Evolutionary conservation across 2,888 invertebrate species (phyloP), one percentile per base, ranked within the genome.

Genomic region (Sphecodes monilicornis): DNA sequence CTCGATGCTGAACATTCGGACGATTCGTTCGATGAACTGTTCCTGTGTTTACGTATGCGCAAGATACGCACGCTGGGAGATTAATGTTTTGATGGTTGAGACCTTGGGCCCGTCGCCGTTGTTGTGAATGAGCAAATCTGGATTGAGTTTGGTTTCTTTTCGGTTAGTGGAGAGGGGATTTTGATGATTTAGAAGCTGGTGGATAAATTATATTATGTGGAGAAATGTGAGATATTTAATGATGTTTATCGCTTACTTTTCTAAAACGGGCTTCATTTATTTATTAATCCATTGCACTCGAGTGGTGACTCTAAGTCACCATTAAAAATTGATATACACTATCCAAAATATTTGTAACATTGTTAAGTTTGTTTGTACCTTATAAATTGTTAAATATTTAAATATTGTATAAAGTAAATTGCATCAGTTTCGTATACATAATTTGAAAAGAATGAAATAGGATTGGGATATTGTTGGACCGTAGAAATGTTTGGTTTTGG

Each of bases 1-100:
- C 32, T n/a, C 43, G 29, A 26, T 11, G 39, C 54, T 32, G 57
- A 54, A 18, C 1, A 29, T 39, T 43, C 39, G 8, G 5, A 16
- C 26, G 29, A 54, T 18, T 39, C 82, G 83, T 83, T 82, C 83
- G 71, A 76, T 83, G 83, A 83, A 83, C 83, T 41, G 72, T 83
- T 82, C 68, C 73, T 77, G 66, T 82, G 71, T 70, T 70, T 70
- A 70, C 72, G 46, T 82, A 76, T 76, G 50, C 50, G 36, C 32
- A 5, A 1, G 68, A 11, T 36, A 36, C 36, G 2, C 66, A 32
- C 32, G 64, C 29, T 64, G 18, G 1, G 22, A 36, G 66, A 66
- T 66, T 39, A 36, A 66, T 66, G 22, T 22, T 66, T 36, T 36
- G 36, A 29, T 32, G 64, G 64, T 32, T 29, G 64, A 8, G 64